Conservation (phyloP, 30 jellyfish, hydroid and myxozoan species). For the Aurelia sp. region DNA sequence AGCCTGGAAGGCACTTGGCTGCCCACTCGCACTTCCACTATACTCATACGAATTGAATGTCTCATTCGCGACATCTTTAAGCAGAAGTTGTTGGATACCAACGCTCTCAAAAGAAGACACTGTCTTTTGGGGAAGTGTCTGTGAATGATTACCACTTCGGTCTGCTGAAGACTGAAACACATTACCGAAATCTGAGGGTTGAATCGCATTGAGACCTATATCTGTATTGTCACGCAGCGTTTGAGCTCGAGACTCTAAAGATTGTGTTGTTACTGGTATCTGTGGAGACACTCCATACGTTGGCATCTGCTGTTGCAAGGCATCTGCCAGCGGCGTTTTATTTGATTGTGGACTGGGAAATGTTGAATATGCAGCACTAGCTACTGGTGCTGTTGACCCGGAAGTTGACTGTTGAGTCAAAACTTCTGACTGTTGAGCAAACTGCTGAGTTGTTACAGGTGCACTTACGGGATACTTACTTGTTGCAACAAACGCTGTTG, state of each 20-base stretch:
- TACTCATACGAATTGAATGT: neutral
- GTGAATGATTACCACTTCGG: neutral
- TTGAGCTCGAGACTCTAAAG: neutral
- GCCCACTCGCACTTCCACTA: neutral
- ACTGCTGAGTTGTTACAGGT: neutral
- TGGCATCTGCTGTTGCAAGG: neutral
- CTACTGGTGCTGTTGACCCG: neutral
- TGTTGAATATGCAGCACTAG: neutral
- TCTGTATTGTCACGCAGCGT: neutral
- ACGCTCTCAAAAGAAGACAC: conserved; percentile 7
- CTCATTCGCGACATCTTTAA: neutral
- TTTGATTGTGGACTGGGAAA: neutral
- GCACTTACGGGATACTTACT: neutral
- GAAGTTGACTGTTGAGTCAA: neutral
- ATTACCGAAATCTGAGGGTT: neutral
- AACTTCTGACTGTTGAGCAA: neutral
- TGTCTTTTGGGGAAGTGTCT: neutral
- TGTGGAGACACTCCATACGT: neutral
- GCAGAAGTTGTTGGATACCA: neutral
- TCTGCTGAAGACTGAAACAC: neutral
- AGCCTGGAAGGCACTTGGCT: neutral
- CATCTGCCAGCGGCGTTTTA: neutral
- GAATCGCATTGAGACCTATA: neutral
- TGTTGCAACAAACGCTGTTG: neutral
- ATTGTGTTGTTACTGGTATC: neutral